Evolutionary conservation across 2,888 invertebrate species (phyloP).

Genomic region (Phyllotreta cruciferae): DNA sequence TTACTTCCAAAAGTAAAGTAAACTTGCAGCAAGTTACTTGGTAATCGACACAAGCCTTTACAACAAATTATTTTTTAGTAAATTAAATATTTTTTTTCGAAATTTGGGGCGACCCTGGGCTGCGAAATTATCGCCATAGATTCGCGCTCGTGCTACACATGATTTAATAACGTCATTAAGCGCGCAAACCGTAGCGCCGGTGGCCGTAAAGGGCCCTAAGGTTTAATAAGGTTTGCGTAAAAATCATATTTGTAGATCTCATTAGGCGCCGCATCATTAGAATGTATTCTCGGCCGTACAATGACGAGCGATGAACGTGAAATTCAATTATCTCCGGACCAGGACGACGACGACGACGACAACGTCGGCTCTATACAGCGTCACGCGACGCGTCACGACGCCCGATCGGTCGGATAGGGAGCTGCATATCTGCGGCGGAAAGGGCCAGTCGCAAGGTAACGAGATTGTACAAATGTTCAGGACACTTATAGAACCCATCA

Average conservation of each 20-base stretch:
- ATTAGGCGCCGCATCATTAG: slow-evolving; percentile 56
- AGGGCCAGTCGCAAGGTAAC: neutral
- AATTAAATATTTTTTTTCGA: neutral
- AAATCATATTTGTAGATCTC: slow-evolving; percentile 51
- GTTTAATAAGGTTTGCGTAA: slow-evolving; percentile 47
- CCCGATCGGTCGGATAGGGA: neutral
- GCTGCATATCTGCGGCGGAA: neutral
- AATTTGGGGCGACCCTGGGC: too few relatives aligned
- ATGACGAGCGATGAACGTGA: slow-evolving; percentile 55
- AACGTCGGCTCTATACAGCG: slow-evolving; percentile 2
- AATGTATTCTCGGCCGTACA: slow-evolving; percentile 56
- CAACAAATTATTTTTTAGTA: too few relatives aligned
- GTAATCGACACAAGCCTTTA: too few relatives aligned
- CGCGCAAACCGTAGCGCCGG: slow-evolving; percentile 23
- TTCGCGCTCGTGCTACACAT: slow-evolving; percentile 32
- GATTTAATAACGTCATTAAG: slow-evolving; percentile 45
- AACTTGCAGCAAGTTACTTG: too few relatives aligned
- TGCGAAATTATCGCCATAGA: too few relatives aligned
- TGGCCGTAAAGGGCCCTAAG: slow-evolving; percentile 40
- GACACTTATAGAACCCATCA: too few relatives aligned
- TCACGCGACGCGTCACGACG: slow-evolving; percentile 1
- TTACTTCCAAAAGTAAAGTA: too few relatives aligned
- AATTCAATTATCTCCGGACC: slow-evolving; percentile 57
- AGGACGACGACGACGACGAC: slow-evolving; percentile 29
- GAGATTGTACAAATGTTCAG: too few relatives aligned